Evolutionary conservation across 2,113 vertebrate species (phyloP).

Genomic region (Laterallus jamaicensis): DNA sequence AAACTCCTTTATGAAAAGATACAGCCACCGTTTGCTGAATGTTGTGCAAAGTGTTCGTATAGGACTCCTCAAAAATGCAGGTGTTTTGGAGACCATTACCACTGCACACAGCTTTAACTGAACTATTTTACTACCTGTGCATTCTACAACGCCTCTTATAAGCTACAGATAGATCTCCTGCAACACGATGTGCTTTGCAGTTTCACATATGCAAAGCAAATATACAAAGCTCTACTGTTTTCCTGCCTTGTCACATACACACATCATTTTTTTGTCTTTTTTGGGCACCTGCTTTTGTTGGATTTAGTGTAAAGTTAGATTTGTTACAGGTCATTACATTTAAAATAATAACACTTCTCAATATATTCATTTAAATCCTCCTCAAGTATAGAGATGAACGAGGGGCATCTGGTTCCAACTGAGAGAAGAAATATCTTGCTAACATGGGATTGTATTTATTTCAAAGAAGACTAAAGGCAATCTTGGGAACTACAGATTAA

Average conservation of each 20-base stretch:
- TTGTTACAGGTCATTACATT: not conserved
- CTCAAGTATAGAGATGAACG: not conserved
- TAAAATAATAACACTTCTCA: conserved; percentile 3
- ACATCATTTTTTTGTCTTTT: not conserved
- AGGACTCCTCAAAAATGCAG: not conserved
- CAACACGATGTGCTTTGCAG: not conserved
- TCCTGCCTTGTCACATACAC: not conserved
- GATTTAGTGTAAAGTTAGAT: not conserved
- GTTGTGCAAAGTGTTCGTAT: not conserved
- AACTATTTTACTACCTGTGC: not conserved
- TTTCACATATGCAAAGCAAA: not conserved
- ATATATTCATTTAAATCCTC: not conserved
- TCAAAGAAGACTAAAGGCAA: not conserved
- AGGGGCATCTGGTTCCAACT: not conserved
- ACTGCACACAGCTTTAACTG: not conserved
- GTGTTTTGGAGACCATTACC: not conserved
- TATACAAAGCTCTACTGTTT: not conserved
- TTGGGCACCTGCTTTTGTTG: not conserved
- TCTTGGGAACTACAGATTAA: not conserved
- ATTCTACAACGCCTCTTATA: not conserved
- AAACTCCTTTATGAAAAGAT: conserved; percentile 5
- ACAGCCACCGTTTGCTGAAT: not conserved
- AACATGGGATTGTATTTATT: not conserved
- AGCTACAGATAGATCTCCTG: not conserved
- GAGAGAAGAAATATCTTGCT: not conserved